These are phyloP conservation scores for Salvelinus fontinalis DNA, from an alignment of 2,113 vertebrate genomes.

Conservation along the genomic window DNA sequence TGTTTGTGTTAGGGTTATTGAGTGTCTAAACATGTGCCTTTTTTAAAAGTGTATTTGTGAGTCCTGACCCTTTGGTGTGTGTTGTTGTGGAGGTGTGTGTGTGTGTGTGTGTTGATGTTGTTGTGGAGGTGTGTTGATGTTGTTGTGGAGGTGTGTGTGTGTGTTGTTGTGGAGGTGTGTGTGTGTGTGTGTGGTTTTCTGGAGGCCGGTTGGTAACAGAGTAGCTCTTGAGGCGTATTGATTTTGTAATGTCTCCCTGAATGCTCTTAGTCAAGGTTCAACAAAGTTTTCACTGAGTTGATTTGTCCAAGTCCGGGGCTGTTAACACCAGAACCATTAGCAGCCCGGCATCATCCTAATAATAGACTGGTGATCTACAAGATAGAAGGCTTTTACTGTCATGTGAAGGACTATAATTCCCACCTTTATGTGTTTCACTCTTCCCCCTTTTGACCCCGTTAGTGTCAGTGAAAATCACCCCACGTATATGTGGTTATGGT, in stretches of 20 bases:
- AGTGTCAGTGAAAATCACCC: too few relatives aligned
- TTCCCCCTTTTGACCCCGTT: too few relatives aligned
- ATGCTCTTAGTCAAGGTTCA: constrained; percentile 8
- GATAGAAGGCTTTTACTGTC: not conserved
- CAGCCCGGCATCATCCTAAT: not conserved
- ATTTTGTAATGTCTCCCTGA: constrained; percentile 17
- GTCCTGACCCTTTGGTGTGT: too few relatives aligned
- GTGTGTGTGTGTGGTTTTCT: constrained; percentile 3
- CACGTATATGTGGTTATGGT: too few relatives aligned
- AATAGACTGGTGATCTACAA: too few relatives aligned
- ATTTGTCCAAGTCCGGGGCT: not conserved
- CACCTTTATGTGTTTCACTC: too few relatives aligned
- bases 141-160: too few relatives aligned
- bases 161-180: not conserved
- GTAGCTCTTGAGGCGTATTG: constrained; percentile 12
- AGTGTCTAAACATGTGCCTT: not conserved
- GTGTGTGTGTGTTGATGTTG: too few relatives aligned
- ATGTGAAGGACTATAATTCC: not conserved
- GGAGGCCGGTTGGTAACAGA: constrained; percentile 1
- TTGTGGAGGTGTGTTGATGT: too few relatives aligned
- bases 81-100: too few relatives aligned
- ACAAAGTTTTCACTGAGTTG: constrained; percentile 1
- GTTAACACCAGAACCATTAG: not conserved
- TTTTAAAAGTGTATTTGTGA: too few relatives aligned
- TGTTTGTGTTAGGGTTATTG: too few relatives aligned